These are phyloP conservation scores for Cavia porcellus DNA, from an alignment of 2,113 vertebrate genomes.

Conservation along the genomic window DNA sequence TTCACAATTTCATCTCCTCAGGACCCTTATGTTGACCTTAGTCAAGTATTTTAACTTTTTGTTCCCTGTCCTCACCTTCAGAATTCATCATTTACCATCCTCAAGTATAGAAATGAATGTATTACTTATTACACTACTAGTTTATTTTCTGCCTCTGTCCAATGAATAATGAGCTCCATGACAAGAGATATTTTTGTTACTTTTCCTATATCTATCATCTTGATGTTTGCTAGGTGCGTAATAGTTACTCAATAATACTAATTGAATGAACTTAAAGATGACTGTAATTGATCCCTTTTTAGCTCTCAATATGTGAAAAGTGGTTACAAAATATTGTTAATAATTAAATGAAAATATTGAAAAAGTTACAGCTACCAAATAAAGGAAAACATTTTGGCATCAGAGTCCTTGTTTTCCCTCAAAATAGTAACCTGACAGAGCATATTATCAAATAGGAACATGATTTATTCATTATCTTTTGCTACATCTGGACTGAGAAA, in stretches of 20 bases:
- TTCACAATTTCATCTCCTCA: not conserved
- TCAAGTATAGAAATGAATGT: not conserved
- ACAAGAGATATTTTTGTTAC: not conserved
- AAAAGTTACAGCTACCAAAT: not conserved
- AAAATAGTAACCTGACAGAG: conserved; percentile 38
- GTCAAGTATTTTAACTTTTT: not conserved
- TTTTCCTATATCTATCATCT: not conserved
- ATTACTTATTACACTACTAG: not conserved
- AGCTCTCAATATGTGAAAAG: conserved; percentile 11
- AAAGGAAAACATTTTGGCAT: not conserved
- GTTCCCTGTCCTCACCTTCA: not conserved
- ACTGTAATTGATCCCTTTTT: not conserved
- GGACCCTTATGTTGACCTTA: not conserved
- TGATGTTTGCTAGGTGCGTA: not conserved
- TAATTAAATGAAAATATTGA: conserved; percentile 41
- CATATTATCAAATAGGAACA: conserved; percentile 63
- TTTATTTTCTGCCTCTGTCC: not conserved
- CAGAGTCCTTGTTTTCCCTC: conserved; percentile 44
- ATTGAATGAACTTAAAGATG: not conserved
- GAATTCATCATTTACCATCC: not conserved
- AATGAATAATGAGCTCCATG: not conserved
- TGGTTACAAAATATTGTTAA: conserved; percentile 16
- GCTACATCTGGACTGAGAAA: conserved; percentile 67
- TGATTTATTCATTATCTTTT: conserved; percentile 68
- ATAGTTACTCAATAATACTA: not conserved